These are phyloP conservation scores for Psilopsiagon aymara DNA, from an alignment of 2,113 vertebrate species.

Conservation along the genomic window DNA sequence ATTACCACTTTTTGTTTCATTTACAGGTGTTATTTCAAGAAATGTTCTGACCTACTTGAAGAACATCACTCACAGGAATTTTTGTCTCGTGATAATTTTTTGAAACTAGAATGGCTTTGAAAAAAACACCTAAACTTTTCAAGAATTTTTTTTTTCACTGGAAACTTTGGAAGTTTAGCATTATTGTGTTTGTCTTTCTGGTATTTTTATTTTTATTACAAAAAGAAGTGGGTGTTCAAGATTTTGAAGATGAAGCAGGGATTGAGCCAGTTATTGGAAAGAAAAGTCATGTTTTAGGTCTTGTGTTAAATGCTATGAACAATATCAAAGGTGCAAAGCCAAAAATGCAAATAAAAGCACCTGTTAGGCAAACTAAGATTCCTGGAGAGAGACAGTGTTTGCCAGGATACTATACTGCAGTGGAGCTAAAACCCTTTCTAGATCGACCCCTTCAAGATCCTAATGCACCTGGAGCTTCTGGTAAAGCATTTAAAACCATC, in stretches of 20 bases:
- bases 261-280: constrained; percentile 83
- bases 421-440: constrained; percentile 86
- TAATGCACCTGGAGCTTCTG: constrained; percentile 89
- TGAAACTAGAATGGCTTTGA: constrained; percentile 81
- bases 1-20: constrained; percentile 30
- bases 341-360: constrained; percentile 97
- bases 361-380: constrained; percentile 79
- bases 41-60: constrained; percentile 59
- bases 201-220: constrained; percentile 94
- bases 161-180: constrained; percentile 85
- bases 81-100: constrained; percentile 30
- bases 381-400: constrained; percentile 78
- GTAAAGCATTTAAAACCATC: constrained; percentile 85
- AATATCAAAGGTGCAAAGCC: constrained; percentile 93
- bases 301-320: constrained; percentile 92
- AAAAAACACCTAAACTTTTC: constrained; percentile 81
- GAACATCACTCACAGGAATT: constrained; percentile 32
- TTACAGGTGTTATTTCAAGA: constrained; percentile 70
- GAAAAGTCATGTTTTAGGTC: constrained; percentile 87
- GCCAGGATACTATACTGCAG: constrained; percentile 87
- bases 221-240: constrained; percentile 89
- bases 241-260: constrained; percentile 84
- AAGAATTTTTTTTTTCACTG: constrained; percentile 74
- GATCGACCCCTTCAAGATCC: constrained; percentile 89
- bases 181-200: constrained; percentile 87